A percentile compares a stretch with the other conserved stretches of the same genome.
These are phyloP conservation scores for Pempheris klunzingeri DNA, from an alignment of 2,797 vertebrate genomes.

Conservation along the genomic window DNA sequence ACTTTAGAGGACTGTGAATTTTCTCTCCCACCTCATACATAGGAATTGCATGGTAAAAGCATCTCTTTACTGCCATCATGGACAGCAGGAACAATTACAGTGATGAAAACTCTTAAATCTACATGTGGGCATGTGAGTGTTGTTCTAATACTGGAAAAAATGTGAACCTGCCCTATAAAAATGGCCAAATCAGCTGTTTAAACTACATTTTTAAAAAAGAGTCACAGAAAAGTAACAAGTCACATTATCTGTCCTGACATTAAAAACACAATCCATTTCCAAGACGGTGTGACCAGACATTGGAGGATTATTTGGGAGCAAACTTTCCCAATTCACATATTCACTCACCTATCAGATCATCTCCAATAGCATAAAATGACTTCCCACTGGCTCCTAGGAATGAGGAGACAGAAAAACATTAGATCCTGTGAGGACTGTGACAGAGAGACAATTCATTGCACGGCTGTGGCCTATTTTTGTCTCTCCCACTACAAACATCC, in stretches of 20 bases:
- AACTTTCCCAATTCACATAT: neutral
- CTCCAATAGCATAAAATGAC: slow-evolving; percentile 82
- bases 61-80: neutral
- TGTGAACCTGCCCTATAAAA: neutral
- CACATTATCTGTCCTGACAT: neutral
- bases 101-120: neutral
- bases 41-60: neutral
- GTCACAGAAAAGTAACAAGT: neutral
- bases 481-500: slow-evolving; percentile 1
- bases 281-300: neutral
- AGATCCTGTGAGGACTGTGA: slow-evolving; percentile 5
- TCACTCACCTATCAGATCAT: slow-evolving; percentile 75
- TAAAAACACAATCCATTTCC: neutral
- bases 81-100: neutral
- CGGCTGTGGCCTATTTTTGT: neutral
- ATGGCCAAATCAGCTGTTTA: neutral
- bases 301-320: neutral
- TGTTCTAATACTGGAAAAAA: neutral
- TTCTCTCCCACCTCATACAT: neutral
- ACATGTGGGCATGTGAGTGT: neutral
- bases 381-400: slow-evolving; percentile 84
- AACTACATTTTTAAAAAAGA: neutral
- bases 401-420: slow-evolving; percentile 23
- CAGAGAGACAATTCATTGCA: neutral
- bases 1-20: neutral